These are phyloP conservation scores for Folsomia manolachei DNA, from an alignment of 2,888 invertebrate species.

Conservation along the genomic window DNA sequence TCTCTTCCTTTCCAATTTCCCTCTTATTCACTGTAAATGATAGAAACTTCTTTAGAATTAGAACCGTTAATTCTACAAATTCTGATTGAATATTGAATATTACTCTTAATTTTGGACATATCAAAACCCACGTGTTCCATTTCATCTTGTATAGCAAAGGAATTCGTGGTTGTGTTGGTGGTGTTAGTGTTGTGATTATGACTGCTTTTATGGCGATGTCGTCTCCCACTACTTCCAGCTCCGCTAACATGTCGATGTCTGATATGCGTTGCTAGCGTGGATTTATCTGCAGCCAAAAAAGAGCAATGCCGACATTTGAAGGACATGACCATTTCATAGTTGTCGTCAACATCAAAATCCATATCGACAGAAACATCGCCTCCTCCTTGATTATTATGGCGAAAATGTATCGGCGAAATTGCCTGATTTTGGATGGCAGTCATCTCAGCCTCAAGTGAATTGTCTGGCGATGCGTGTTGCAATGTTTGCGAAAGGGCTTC, in stretches of 20 bases:
- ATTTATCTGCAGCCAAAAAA: slow-evolving; percentile 56
- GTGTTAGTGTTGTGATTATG: background rate
- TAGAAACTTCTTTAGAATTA: background rate
- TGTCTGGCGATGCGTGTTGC: no score
- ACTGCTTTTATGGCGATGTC: background rate
- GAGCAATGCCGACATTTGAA: slow-evolving; percentile 61
- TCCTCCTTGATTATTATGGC: no score
- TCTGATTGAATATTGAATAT: no score
- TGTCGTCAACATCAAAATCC: slow-evolving; percentile 51
- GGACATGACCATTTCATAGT: slow-evolving; percentile 59
- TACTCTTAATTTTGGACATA: background rate
- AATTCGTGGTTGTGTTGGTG: no score
- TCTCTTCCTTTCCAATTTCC: slow-evolving; percentile 10
- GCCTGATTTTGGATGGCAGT: no score
- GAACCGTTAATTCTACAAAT: no score
- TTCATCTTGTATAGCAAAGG: background rate
- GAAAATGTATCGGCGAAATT: no score
- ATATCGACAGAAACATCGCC: background rate
- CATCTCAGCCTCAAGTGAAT: no score
- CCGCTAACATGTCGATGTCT: slow-evolving; percentile 28
- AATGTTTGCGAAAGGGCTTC: no score
- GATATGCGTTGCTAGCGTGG: slow-evolving; percentile 55
- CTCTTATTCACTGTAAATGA: slow-evolving; percentile 12
- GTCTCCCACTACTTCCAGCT: background rate
- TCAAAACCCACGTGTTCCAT: background rate